Evolutionary conservation across 2,888 invertebrate genomes (phyloP).

Genomic region (Chloroclysta siterata): DNA sequence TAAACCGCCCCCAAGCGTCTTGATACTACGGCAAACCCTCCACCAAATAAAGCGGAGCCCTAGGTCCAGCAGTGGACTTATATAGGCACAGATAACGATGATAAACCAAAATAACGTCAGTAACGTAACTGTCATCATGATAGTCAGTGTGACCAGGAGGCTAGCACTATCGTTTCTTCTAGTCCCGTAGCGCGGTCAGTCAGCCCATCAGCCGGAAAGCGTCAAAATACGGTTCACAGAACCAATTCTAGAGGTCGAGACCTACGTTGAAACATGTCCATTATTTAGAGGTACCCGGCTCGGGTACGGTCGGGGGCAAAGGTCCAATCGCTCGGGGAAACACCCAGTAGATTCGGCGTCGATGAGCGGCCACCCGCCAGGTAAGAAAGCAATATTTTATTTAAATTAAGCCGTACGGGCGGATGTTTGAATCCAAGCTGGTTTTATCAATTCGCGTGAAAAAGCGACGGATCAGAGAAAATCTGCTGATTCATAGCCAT

Average conservation of each 20-base stretch:
- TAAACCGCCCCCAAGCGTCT: too few species aligned
- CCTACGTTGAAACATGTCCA: slow-evolving; percentile 71
- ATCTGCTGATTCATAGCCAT: background rate
- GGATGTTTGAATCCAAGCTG: slow-evolving; percentile 61
- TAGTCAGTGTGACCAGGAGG: background rate
- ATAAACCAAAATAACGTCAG: too few species aligned
- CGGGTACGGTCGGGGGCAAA: slow-evolving; percentile 56
- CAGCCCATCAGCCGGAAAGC: slow-evolving; percentile 66
- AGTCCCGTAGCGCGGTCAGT: slow-evolving; percentile 46
- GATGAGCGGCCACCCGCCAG: slow-evolving; percentile 62
- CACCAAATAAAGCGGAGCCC: too few species aligned
- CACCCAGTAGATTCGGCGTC: slow-evolving; percentile 64
- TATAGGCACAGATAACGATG: too few species aligned
- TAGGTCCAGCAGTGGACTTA: too few species aligned
- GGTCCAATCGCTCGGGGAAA: slow-evolving; percentile 68
- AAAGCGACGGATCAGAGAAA: background rate
- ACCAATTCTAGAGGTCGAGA: slow-evolving; percentile 70
- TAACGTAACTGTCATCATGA: background rate
- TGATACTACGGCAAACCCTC: too few species aligned
- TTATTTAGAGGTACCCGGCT: slow-evolving; percentile 66
- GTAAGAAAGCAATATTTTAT: slow-evolving; percentile 71
- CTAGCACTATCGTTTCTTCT: background rate
- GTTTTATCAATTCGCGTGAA: slow-evolving; percentile 50
- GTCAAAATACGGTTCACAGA: slow-evolving; percentile 70
- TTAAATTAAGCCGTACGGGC: slow-evolving; percentile 64